Evolutionary conservation across 1,140 invertebrate species (phyloP).

Genomic region (Eufriesea mexicana): DNA sequence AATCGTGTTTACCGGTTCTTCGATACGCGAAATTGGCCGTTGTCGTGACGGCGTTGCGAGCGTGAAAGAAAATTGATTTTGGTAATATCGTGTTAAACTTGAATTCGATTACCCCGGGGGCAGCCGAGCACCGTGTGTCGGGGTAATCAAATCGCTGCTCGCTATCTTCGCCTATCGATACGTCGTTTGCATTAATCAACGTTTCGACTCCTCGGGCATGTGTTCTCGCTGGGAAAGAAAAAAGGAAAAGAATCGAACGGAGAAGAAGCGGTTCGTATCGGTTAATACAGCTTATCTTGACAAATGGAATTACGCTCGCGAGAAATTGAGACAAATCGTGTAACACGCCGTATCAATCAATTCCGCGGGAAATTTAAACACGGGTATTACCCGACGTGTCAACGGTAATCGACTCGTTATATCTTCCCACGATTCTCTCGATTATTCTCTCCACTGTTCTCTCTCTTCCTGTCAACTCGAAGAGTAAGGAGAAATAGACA

Average conservation of each 20-base stretch:
- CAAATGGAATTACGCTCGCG: slow-evolving; percentile 23
- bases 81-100: slow-evolving; percentile 13
- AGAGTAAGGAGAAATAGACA: too few relatives aligned
- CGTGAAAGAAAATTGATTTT: slow-evolving; percentile 5
- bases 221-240: neutral
- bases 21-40: neutral
- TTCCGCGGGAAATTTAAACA: slow-evolving; percentile 8
- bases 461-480: too few relatives aligned
- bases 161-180: slow-evolving; percentile 11
- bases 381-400: neutral
- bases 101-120: neutral
- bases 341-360: neutral
- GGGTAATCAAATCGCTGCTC: slow-evolving; percentile 10
- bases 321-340: slow-evolving; percentile 18
- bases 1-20: neutral
- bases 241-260: neutral
- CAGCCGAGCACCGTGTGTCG: neutral
- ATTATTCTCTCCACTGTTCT: too few relatives aligned
- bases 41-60: neutral
- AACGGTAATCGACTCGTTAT: neutral
- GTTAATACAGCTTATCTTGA: slow-evolving; percentile 5
- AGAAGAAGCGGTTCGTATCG: neutral
- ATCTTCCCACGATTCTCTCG: neutral
- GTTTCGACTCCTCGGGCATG: neutral
- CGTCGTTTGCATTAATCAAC: slow-evolving; percentile 1